phyloP scores from a whole-genome alignment of 2,888 invertebrate genomes.

The Choristoneura rosaceana region DNA sequence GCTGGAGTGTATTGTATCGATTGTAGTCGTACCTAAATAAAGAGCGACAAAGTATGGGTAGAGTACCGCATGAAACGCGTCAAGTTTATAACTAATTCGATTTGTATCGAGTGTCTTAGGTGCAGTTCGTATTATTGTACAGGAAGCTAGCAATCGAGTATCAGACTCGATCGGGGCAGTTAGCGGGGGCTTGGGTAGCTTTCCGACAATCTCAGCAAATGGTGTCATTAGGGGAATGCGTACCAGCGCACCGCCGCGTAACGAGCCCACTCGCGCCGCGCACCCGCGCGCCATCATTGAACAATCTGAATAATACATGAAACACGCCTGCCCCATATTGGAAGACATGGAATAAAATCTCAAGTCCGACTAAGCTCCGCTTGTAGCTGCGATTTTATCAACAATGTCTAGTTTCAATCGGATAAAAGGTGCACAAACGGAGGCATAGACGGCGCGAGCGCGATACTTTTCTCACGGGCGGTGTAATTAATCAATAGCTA shows the following conservation, averaged over 20 bases:
- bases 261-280: slow-evolving; percentile 49
- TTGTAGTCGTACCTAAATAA: no score
- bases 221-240: slow-evolving; percentile 69
- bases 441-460: slow-evolving; percentile 63
- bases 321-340: slow-evolving; percentile 55
- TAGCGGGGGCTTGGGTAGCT: slow-evolving; percentile 54
- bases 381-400: slow-evolving; percentile 36
- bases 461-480: slow-evolving; percentile 73
- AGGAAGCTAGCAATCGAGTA: slow-evolving; percentile 43
- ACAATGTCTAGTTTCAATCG: slow-evolving; percentile 61
- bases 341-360: slow-evolving; percentile 36
- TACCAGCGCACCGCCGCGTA: slow-evolving; percentile 57
- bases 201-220: slow-evolving; percentile 70
- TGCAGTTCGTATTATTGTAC: slow-evolving; percentile 15
- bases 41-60: no score
- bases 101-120: background rate
- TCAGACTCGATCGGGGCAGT: slow-evolving; percentile 58
- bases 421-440: slow-evolving; percentile 64
- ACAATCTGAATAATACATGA: slow-evolving; percentile 78
- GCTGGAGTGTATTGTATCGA: no score
- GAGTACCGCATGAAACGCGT: background rate
- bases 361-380: background rate
- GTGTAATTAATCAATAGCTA: slow-evolving; percentile 73
- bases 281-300: slow-evolving; percentile 62
- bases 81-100: background rate